Evolutionary conservation across 2,888 invertebrate species (phyloP).

Genomic region (Brachyptera putata): DNA sequence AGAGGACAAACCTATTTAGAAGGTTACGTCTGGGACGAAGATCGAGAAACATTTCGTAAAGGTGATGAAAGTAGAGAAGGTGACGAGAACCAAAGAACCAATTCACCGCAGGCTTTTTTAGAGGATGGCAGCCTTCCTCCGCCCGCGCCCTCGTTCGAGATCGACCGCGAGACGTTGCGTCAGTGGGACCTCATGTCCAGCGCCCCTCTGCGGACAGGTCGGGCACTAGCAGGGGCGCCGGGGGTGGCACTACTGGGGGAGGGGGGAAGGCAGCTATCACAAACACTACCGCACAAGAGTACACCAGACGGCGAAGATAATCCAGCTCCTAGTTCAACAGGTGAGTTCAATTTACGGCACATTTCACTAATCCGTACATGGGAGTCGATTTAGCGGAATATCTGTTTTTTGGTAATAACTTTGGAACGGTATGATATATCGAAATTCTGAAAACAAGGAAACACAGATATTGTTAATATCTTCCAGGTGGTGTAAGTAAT

Average conservation of each 20-base stretch:
- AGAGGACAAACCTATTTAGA: conserved; percentile 39
- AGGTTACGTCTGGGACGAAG: conserved; percentile 45
- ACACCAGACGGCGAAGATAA: conserved; percentile 19
- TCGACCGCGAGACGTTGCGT: conserved; percentile 79
- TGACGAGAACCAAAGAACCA: neutral
- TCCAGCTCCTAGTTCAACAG: conserved; percentile 25
- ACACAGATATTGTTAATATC: no score
- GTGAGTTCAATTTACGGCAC: no score
- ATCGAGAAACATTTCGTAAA: conserved; percentile 42
- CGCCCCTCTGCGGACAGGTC: conserved; percentile 48
- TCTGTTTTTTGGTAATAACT: no score
- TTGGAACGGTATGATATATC: no score
- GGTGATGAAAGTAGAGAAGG: conserved; percentile 21
- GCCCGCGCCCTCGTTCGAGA: conserved; percentile 47
- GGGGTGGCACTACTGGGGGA: conserved; percentile 27
- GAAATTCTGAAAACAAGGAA: no score
- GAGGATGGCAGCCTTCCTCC: conserved; percentile 47
- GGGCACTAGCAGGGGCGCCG: conserved; percentile 7
- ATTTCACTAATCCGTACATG: no score
- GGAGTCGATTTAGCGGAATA: no score
- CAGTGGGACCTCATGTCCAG: conserved; percentile 89
- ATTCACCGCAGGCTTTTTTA: conserved; percentile 44
- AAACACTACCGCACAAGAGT: conserved; percentile 21
- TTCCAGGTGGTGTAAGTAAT: no score
- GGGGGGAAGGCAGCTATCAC: conserved; percentile 25